These are phyloP conservation scores for Campoplex nolae DNA, from an alignment of 2,888 invertebrate genomes.

Conservation along the genomic window DNA sequence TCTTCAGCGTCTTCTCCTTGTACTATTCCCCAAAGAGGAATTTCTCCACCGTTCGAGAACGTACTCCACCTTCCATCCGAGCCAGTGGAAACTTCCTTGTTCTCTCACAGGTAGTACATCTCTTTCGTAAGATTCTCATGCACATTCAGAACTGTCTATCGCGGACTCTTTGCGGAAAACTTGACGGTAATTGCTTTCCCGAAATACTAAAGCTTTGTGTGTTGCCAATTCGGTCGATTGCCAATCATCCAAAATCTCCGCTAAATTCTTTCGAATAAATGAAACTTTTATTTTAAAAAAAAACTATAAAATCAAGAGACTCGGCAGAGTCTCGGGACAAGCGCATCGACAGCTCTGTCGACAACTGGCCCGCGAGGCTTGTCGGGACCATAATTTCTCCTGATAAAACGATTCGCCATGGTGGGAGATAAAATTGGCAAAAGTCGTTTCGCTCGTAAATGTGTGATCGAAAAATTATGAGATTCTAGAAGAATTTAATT, in stretches of 20 bases:
- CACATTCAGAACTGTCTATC: not conserved
- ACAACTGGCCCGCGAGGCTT: too few relatives aligned
- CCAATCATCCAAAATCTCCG: not conserved
- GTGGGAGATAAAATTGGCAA: too few relatives aligned
- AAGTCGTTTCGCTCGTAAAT: too few relatives aligned
- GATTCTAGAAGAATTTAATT: not conserved
- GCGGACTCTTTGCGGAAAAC: not conserved
- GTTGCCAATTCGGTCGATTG: constrained; percentile 40
- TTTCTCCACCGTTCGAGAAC: constrained; percentile 13
- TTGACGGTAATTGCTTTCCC: constrained; percentile 32
- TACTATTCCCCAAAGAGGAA: constrained; percentile 50
- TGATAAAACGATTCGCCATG: too few relatives aligned
- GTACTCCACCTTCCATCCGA: constrained; percentile 3
- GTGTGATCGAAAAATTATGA: not conserved
- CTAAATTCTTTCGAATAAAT: not conserved
- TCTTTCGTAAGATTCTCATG: not conserved
- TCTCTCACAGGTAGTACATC: constrained; percentile 9
- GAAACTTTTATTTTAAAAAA: not conserved
- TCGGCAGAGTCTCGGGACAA: too few relatives aligned
- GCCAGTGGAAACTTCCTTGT: constrained; percentile 48
- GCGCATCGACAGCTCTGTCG: too few relatives aligned
- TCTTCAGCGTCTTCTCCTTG: constrained; percentile 42
- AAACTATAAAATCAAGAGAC: not conserved
- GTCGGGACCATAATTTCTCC: too few relatives aligned
- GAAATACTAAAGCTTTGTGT: constrained; percentile 20